A percentile compares a stretch with the other conserved stretches of the same genome.
These are phyloP conservation scores for Corythoichthys intestinalis DNA, from an alignment of 2,113 vertebrate species.

Conservation along the genomic window DNA sequence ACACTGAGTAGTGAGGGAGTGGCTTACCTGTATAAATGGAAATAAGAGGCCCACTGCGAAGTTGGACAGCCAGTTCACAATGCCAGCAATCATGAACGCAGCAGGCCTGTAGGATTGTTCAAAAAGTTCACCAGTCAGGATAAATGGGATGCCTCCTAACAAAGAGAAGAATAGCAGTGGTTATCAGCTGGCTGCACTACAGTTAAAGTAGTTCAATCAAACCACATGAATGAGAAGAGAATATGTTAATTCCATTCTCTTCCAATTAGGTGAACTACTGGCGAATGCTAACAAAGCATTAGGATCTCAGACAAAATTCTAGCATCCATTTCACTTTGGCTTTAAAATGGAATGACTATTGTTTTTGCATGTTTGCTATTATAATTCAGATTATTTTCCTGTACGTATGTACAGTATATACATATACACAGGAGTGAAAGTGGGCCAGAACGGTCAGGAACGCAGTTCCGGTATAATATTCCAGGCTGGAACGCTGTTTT, in stretches of 20 bases:
- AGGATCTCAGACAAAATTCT: background rate
- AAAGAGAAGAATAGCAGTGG: background rate
- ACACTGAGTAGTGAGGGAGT: background rate
- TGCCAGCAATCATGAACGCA: constrained; percentile 86
- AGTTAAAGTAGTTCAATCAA: background rate
- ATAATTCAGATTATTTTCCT: too few species aligned
- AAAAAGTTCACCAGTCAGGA: constrained; percentile 89
- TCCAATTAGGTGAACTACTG: background rate
- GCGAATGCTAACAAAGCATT: background rate
- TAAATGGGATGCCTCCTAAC: constrained; percentile 90
- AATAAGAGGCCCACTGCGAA: constrained; percentile 88
- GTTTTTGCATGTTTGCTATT: too few species aligned
- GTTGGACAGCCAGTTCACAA: constrained; percentile 89
- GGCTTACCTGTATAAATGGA: constrained; percentile 88
- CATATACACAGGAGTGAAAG: too few species aligned
- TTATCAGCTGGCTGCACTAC: constrained; percentile 2
- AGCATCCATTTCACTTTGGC: background rate
- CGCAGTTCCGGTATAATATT: too few species aligned
- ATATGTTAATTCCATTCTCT: background rate
- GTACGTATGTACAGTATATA: too few species aligned
- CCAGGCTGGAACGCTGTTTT: too few species aligned
- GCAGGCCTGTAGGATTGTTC: constrained; percentile 84
- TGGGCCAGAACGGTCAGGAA: too few species aligned
- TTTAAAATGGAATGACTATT: too few species aligned
- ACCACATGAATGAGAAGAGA: background rate